phyloP scores from a whole-genome alignment of 2,113 vertebrate genomes.

The Microcebus ravelobensis region DNA sequence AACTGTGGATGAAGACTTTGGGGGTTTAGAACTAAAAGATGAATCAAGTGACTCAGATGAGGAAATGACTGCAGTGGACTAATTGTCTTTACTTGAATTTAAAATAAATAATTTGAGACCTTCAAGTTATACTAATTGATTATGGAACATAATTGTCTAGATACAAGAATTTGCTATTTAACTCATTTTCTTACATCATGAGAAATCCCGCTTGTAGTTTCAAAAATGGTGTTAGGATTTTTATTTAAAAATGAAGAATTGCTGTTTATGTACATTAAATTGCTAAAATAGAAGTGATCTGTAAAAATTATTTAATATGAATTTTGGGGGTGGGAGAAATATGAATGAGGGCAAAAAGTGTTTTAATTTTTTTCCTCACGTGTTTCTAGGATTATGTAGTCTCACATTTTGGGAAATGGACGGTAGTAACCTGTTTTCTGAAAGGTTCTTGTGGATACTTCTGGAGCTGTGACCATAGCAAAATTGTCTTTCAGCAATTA shows the following conservation, averaged over 20 bases:
- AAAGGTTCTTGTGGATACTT: not conserved
- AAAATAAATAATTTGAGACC: not conserved
- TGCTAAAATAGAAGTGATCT: not conserved
- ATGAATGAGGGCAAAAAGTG: not conserved
- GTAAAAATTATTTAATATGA: not conserved
- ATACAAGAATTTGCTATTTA: not conserved
- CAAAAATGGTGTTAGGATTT: constrained; percentile 3
- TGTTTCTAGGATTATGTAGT: not conserved
- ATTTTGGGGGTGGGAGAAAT: not conserved
- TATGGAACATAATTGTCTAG: not conserved
- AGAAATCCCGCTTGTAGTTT: constrained; percentile 38
- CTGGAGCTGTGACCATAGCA: not conserved
- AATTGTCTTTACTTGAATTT: not conserved
- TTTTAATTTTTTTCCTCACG: not conserved
- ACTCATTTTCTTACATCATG: not conserved
- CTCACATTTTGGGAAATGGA: not conserved
- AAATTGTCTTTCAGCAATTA: not conserved
- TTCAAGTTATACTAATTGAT: not conserved
- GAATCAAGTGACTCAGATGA: constrained; percentile 74
- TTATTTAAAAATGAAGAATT: constrained; percentile 38
- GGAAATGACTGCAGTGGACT: constrained; percentile 68
- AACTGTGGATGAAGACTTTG: constrained; percentile 61
- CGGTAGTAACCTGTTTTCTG: not conserved
- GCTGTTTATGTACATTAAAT: constrained; percentile 41
- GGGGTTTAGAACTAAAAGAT: constrained; percentile 48